Percentiles rank a stretch among this genome's conserved stretches.
Evolutionary conservation across 1,140 invertebrate species (phyloP).

Genomic region (Heterodera schachtii): DNA sequence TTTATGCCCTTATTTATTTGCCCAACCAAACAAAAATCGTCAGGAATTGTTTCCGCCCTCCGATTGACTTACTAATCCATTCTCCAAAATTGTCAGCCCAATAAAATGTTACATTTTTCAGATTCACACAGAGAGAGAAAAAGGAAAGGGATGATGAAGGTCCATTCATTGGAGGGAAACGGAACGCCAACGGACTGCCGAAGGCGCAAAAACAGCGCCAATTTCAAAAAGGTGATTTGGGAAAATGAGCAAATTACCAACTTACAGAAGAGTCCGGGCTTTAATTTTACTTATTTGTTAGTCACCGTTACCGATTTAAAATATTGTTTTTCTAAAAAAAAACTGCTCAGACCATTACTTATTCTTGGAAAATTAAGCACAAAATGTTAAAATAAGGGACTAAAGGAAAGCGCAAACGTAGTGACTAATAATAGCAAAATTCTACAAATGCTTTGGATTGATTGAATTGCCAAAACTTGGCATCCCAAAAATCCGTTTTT

Average conservation of each 20-base stretch:
- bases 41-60: not conserved
- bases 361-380: too few relatives aligned
- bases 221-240: conserved; percentile 4
- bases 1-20: not conserved
- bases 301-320: too few relatives aligned
- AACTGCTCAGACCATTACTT: too few relatives aligned
- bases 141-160: not conserved
- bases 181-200: not conserved
- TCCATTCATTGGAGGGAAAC: not conserved
- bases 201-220: not conserved
- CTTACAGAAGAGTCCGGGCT: too few relatives aligned
- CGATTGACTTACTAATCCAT: not conserved
- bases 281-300: too few relatives aligned
- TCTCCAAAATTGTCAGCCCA: not conserved
- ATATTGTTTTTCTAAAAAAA: too few relatives aligned
- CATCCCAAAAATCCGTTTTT: too few relatives aligned
- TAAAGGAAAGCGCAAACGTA: too few relatives aligned
- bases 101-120: not conserved
- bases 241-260: not conserved
- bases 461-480: too few relatives aligned
- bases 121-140: not conserved
- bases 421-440: too few relatives aligned
- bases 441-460: too few relatives aligned
- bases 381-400: too few relatives aligned
- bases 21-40: not conserved